Evolutionary conservation across 2,888 invertebrate species (phyloP), one percentile per base, ranked within the genome.

Genomic region (Melieria crassipennis): DNA sequence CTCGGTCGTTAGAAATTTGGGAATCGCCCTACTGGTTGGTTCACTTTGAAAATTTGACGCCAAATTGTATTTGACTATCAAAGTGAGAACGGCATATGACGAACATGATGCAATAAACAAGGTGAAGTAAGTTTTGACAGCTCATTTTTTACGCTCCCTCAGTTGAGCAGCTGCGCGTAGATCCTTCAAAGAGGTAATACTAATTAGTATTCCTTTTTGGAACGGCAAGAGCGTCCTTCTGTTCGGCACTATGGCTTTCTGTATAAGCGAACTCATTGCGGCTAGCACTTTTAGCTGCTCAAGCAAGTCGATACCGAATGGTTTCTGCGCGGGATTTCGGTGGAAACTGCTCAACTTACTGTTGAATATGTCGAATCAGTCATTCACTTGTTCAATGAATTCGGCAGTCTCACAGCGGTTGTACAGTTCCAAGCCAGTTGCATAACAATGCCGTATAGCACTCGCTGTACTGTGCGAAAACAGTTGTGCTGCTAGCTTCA

Each of bases 131-230:
- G n/a, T n/a, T n/a, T n/a, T n/a, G n/a, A n/a, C n/a, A n/a, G n/a
- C n/a, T n/a, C n/a, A n/a, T n/a, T n/a, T n/a, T n/a, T n/a, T n/a
- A n/a, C n/a, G n/a, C n/a, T n/a, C n/a, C n/a, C n/a, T n/a, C n/a
- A n/a, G n/a, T n/a, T n/a, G n/a, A n/a, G n/a, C n/a, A n/a, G n/a
- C n/a, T n/a, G 45, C 64, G 46, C 46, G 16, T 1, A 72, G 55
- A 16, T 50, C 48, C 3, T 47, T 4, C 10, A 77, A 43, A 0
- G 71, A 64, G 5, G 66, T 62, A 50, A 74, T 77, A 46, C 69
- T 68, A 10, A 75, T 64, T 2, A 72, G 9, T 4, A 75, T 48
- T 4, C 70, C 75, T 45, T 63, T 75, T 67, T 75, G 72, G 50
- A 75, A 74, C 55, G n/a, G 62, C 42, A 69, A 70, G 45, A 71